Percentiles rank a stretch among this genome's conserved stretches.
These are phyloP conservation scores for Euwallacea fornicatus DNA, from an alignment of 1,140 invertebrate genomes.

Conservation along the genomic window DNA sequence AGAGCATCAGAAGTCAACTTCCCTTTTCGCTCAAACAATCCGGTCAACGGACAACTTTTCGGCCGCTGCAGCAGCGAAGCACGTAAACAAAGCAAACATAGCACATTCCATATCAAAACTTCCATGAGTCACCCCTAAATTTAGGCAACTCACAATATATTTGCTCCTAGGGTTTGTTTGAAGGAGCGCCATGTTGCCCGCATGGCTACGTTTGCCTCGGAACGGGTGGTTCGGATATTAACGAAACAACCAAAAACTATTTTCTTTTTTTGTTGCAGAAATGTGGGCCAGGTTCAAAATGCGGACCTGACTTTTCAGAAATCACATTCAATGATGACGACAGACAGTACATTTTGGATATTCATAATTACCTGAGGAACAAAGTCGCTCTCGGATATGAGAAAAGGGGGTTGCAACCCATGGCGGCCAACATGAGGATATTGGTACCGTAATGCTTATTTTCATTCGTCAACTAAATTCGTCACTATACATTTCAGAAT, in stretches of 20 bases:
- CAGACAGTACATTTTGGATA: constrained; percentile 47
- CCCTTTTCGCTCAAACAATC: too few relatives aligned
- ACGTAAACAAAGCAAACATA: too few relatives aligned
- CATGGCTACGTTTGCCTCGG: too few relatives aligned
- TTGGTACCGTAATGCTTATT: constrained; percentile 51
- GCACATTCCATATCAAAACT: too few relatives aligned
- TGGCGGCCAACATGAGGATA: constrained; percentile 58
- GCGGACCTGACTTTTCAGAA: constrained; percentile 45
- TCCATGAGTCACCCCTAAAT: too few relatives aligned
- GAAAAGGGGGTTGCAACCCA: constrained; percentile 55
- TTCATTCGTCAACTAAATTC: constrained; percentile 6
- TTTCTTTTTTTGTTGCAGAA: constrained; percentile 41
- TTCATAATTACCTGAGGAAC: constrained; percentile 57
- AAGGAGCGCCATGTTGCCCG: too few relatives aligned
- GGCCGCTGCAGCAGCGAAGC: too few relatives aligned
- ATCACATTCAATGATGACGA: constrained; percentile 40
- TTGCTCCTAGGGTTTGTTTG: too few relatives aligned
- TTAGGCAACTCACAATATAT: too few relatives aligned
- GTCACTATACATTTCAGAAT: constrained; percentile 45
- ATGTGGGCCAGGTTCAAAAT: constrained; percentile 43
- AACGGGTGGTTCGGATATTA: too few relatives aligned
- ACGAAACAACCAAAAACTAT: neutral
- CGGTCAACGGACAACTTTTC: too few relatives aligned
- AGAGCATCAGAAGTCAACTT: neutral
- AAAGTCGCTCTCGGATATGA: constrained; percentile 56